Conservation (phyloP, 2,888 invertebrate species). For the Brassicogethes aeneus region DNA sequence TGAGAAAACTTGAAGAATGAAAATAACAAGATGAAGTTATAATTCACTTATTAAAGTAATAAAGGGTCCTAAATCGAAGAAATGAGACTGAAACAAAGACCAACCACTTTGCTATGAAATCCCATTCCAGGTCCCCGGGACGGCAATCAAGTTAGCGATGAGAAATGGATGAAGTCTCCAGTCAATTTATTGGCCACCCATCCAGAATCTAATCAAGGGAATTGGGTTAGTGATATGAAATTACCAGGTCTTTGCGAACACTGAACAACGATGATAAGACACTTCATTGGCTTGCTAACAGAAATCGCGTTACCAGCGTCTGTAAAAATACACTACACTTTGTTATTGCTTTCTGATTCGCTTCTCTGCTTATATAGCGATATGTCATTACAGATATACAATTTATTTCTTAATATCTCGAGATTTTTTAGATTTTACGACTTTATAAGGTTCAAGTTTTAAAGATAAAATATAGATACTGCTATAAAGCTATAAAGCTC, state of each 20-base stretch:
- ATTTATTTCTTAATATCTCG: slow-evolving; percentile 1
- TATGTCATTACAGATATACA: slow-evolving; percentile 1
- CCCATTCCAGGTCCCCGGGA: slow-evolving; percentile 33
- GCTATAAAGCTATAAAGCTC: no score
- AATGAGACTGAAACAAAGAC: slow-evolving; percentile 27
- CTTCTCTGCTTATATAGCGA: slow-evolving; percentile 1
- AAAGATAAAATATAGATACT: no score
- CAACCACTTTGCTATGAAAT: slow-evolving; percentile 35
- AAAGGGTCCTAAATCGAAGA: slow-evolving; percentile 16
- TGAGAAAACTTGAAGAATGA: background rate
- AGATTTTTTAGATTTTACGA: background rate
- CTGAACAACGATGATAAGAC: slow-evolving; percentile 41
- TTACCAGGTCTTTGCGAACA: slow-evolving; percentile 33
- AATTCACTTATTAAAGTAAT: slow-evolving; percentile 5
- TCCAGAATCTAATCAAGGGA: slow-evolving; percentile 42
- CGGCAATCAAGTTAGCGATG: slow-evolving; percentile 40
- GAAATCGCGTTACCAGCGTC: slow-evolving; percentile 34
- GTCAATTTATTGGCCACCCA: slow-evolving; percentile 42
- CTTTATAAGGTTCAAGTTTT: no score
- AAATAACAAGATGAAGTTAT: slow-evolving; percentile 3
- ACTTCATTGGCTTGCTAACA: slow-evolving; percentile 34
- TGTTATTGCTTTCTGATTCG: slow-evolving; percentile 24
- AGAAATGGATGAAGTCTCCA: slow-evolving; percentile 40
- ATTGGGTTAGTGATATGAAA: slow-evolving; percentile 42
- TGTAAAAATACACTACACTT: slow-evolving; percentile 24